Evolutionary conservation across 2,113 vertebrate species (phyloP).

Genomic region (Cavia aperea): DNA sequence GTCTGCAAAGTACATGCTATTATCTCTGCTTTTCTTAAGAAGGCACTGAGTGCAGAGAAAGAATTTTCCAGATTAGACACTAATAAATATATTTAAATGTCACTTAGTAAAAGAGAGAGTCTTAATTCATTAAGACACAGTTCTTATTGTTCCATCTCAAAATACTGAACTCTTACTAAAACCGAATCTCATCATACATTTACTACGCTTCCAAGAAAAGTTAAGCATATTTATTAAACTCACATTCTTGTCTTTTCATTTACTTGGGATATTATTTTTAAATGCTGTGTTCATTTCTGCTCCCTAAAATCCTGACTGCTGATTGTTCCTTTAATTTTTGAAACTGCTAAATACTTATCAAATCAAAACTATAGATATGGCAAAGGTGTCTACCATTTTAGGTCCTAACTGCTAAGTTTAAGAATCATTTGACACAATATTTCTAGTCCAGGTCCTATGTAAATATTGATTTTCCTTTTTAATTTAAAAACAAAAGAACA

Average conservation of each 20-base stretch:
- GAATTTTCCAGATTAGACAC: background rate
- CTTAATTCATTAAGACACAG: background rate
- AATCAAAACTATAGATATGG: background rate
- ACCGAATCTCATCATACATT: background rate
- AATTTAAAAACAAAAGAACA: too few relatives aligned
- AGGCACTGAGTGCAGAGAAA: background rate
- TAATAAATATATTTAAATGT: background rate
- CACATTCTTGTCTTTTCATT: background rate
- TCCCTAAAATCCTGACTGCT: background rate
- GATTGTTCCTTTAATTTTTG: background rate
- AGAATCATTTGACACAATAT: background rate
- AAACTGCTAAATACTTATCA: background rate
- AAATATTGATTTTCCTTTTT: background rate
- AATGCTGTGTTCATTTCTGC: background rate
- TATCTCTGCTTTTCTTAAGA: background rate
- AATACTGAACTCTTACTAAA: background rate
- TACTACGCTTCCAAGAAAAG: background rate
- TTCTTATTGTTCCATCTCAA: background rate
- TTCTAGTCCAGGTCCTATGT: background rate
- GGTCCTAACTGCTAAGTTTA: background rate
- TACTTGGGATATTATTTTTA: background rate
- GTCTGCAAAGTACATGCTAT: background rate
- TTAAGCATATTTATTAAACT: background rate
- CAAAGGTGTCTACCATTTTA: background rate
- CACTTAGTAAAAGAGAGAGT: background rate